Evolutionary conservation across 2,113 vertebrate genomes (phyloP).

Genomic region (Entelurus aequoreus): DNA sequence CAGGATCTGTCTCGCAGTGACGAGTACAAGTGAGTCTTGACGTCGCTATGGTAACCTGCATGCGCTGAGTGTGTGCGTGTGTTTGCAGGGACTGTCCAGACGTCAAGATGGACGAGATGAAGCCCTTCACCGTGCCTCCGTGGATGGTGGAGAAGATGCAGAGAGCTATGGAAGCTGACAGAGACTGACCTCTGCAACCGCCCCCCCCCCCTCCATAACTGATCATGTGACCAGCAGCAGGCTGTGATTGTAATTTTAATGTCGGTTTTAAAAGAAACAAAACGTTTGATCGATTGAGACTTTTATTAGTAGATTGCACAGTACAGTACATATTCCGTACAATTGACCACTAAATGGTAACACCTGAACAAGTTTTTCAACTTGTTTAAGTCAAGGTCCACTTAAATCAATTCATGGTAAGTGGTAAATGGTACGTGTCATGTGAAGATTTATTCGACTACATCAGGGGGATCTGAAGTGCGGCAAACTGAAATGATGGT

Average conservation of each 20-base stretch:
- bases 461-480: no score
- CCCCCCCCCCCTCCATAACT: not conserved
- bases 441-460: no score
- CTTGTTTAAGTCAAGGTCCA: no score
- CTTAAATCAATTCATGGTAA: no score
- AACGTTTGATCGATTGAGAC: no score
- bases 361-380: no score
- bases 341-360: no score
- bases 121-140: constrained; percentile 81
- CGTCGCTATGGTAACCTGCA: constrained; percentile 1
- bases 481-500: no score
- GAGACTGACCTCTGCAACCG: constrained; percentile 72
- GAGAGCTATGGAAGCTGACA: constrained; percentile 85
- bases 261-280: constrained; percentile 1
- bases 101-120: constrained; percentile 86
- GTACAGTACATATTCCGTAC: no score
- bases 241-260: constrained; percentile 8
- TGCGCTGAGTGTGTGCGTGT: not conserved
- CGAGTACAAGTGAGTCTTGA: constrained; percentile 83
- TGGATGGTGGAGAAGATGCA: constrained; percentile 98
- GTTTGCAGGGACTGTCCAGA: constrained; percentile 80
- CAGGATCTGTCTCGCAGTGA: constrained; percentile 84
- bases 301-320: no score
- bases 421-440: no score
- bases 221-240: constrained; percentile 4